Evolutionary conservation across 35 echinoderm and acorn worm species (phyloP), one percentile per base, ranked within the genome.

Genomic region (Lytechinus variegatus): DNA sequence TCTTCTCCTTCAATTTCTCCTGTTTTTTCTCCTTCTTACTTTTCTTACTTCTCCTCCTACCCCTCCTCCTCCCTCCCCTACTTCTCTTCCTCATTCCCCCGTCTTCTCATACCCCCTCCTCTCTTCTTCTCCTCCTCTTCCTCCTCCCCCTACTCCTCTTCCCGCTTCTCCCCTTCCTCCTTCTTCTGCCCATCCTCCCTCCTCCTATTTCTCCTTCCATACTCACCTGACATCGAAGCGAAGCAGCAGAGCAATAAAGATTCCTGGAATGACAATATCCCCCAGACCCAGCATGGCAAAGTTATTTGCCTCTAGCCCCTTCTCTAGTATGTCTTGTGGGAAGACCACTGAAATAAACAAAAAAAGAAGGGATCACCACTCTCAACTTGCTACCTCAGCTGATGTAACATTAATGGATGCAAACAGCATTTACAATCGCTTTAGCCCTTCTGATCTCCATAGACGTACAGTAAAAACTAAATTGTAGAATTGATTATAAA

Each of bases 201-300:
- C 24, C 19, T 13, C 11, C 10, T 27, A 8, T 51, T 4, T 6
- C 51, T 7, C 8, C 9, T 10, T 44, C 51, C 24, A 28, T 53
- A 10, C 95, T 94, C 96, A 99, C 97, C 98, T 98, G 11, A 99
- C 98, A 96, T 99, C 98, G 94, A 94, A 99, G 13, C 98, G 97
- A 9, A 96, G 96, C 53, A 96, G 94, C 9, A 99, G 94, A 89
- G 98, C 98, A 95, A 99, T 99, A 95, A 99, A 99, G 86, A 99
- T 99, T 8, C 98, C 98, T 9, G 98, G 98, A 87, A 99, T 99
- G 53, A 99, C 98, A 51, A 99, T 98, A 94, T 99, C 98, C 9
- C 98, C 98, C 24, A 99, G 93, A 44, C 98, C 98, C 52, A 99
- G 93, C 98, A 99, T 98, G 61, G 98, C 98, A 98, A 99, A 99